These are phyloP conservation scores for Takifugu ocellatus DNA, from an alignment of 2,797 vertebrate genomes.

Conservation along the genomic window DNA sequence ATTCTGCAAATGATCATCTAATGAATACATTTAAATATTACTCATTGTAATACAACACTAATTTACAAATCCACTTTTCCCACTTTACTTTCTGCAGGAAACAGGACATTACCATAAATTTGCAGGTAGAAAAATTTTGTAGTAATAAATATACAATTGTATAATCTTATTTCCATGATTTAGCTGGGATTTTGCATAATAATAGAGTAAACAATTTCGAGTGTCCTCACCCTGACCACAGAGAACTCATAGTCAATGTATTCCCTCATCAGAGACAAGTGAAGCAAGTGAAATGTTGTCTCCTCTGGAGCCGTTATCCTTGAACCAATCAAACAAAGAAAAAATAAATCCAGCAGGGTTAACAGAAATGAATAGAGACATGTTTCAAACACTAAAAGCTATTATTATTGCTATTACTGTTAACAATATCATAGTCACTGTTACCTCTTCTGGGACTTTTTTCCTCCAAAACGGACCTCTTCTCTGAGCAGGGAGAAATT, in stretches of 20 bases:
- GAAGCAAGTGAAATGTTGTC: conserved; percentile 96
- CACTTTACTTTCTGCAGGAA: too few species aligned
- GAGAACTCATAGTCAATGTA: conserved; percentile 99
- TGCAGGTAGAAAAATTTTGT: too few species aligned
- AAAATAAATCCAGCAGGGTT: background rate
- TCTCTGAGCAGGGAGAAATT: conserved; percentile 97
- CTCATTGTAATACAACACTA: too few species aligned
- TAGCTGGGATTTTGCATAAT: background rate
- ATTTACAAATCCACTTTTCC: too few species aligned
- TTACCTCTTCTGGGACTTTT: conserved; percentile 91
- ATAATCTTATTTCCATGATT: background rate
- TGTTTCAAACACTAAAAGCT: too few species aligned
- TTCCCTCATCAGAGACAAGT: conserved; percentile 97
- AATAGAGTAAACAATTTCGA: background rate
- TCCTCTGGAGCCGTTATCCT: conserved; percentile 96
- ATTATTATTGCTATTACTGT: background rate
- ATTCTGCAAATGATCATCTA: too few species aligned
- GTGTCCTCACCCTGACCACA: conserved; percentile 83
- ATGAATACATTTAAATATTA: too few species aligned
- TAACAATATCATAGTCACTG: background rate
- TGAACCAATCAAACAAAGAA: conserved; percentile 27
- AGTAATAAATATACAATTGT: too few species aligned
- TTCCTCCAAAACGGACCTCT: conserved; percentile 97
- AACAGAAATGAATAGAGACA: background rate
- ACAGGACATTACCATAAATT: too few species aligned